Evolutionary conservation across 2,797 vertebrate species (phyloP), one percentile per base, ranked within the genome.

Genomic region (Peromyscus aztecus): DNA sequence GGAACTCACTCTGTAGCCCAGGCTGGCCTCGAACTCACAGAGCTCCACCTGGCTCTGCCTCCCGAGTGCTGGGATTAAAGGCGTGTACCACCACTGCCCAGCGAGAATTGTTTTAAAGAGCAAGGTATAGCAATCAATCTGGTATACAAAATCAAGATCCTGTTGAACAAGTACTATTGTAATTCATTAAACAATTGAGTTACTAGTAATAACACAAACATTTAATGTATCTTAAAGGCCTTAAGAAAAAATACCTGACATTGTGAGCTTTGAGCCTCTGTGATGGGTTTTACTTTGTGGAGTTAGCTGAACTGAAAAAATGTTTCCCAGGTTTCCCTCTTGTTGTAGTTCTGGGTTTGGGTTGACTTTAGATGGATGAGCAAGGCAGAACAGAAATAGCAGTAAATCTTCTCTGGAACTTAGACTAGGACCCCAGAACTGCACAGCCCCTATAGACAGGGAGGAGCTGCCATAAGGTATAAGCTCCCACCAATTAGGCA

Each of bases 21-120:
- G 43, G 43, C 43, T 46, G 6, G 43, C 43, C 43, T 46, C 5
- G 43, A 46, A 46, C 43, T 46, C 43, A 46, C 43, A 46, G 43
- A 46, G 43, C 43, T 46, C 43, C 43, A 46, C 43, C 43, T 46
- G 43, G 43, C 43, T 46, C 43, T 46, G 43, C 43, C 43, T 46
- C 43, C 43, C 43, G 43, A 46, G 43, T 46, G 43, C 43, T 46
- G 43, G 43, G 43, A 46, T 46, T 46, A 46, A 46, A 46, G 43
- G 43, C 6, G 43, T 46, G 43, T 6, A 46, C 43, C 43, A 46
- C 43, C 43, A 46, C 43, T 6, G 43, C 43, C 43, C 43, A 46
- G 43, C 43, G 83, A 19, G n/a, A 88, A 96, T 88, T 93, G 65
- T 96, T 96, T 96, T 49, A 63, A 59, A 88, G 88, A 77, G n/a